Evolutionary conservation across 37 sponge, comb jelly and placozoan genomes (phyloP), one percentile per base, ranked within the genome.

Genomic region (Tethya wilhelma): DNA sequence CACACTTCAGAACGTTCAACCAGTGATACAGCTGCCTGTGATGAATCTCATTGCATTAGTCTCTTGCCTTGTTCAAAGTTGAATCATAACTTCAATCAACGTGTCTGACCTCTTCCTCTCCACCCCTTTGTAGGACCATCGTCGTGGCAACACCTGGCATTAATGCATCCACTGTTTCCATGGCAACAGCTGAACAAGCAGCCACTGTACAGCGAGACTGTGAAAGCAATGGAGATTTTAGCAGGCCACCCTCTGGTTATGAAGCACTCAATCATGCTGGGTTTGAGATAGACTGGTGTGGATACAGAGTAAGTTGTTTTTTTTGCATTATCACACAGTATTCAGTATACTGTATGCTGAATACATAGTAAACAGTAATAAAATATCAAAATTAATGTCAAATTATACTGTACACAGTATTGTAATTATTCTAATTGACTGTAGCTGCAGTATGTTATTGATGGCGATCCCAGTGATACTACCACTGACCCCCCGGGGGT

Each of bases 271-370:
- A 2, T 11, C 19, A 12, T 1, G 28, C 4, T 9, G 19, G 55
- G 4, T 59, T 75, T 75, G 38, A 75, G 7, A 75, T 75, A 22
- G 25, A 59, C 28, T 75, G 77, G 77, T 75, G 77, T 33, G 1
- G 6, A 1, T 56, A 37, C 33, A 44, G 2, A 28, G 34, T 73
- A 53, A 1, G 49, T 44, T 33, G 12, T 53, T 53, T 53, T 19
- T 19, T 53, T 53, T 12, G 19, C n/a, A n/a, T n/a, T n/a, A n/a
- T n/a, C n/a, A n/a, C n/a, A n/a, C n/a, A n/a, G n/a, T n/a, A n/a
- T n/a, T n/a, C n/a, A n/a, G 12, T 19, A 53, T 53, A 19, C 19
- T 20, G 56, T 53, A 53, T n/a, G n/a, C n/a, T n/a, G n/a, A n/a
- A n/a, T n/a, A n/a, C n/a, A n/a, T n/a, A n/a, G n/a, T n/a, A n/a